Percentiles rank a stretch among this genome's conserved stretches.
These are phyloP conservation scores for Listronotus bonariensis DNA, from an alignment of 1,140 invertebrate species.

Conservation along the genomic window DNA sequence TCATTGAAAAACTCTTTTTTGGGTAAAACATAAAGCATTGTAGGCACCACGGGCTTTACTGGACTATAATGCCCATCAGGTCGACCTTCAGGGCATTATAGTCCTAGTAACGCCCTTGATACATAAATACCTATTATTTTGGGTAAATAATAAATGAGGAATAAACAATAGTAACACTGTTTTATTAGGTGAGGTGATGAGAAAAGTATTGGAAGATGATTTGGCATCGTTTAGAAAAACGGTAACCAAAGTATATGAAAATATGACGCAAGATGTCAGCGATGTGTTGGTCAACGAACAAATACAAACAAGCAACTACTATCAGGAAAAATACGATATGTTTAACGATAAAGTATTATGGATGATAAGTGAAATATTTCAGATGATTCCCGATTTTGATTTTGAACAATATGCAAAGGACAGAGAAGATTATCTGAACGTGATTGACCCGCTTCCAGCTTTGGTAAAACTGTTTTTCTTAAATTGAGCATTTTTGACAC, in stretches of 20 bases:
- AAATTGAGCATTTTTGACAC: too few species aligned
- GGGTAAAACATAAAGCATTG: too few species aligned
- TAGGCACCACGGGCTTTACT: too few species aligned
- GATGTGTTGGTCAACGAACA: conserved; percentile 53
- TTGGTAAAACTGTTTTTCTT: conserved; percentile 32
- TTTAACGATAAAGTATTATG: conserved; percentile 46
- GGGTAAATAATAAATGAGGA: too few species aligned
- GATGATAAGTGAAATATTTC: conserved; percentile 48
- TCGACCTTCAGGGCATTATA: too few species aligned
- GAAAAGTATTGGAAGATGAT: conserved; percentile 46
- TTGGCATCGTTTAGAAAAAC: conserved; percentile 45
- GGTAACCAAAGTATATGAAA: conserved; percentile 51
- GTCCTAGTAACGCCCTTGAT: too few species aligned
- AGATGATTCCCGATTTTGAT: conserved; percentile 47
- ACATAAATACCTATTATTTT: too few species aligned
- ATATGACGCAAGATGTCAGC: conserved; percentile 53
- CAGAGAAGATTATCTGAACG: conserved; percentile 41
- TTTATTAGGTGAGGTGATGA: conserved; percentile 40
- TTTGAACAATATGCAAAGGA: conserved; percentile 45
- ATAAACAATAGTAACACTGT: too few species aligned
- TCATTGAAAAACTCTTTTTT: too few species aligned
- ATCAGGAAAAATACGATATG: conserved; percentile 42
- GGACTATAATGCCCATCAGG: too few species aligned
- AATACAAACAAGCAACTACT: conserved; percentile 46
- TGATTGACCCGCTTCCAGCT: conserved; percentile 42